These are phyloP conservation scores for Catagonus wagneri DNA, from an alignment of 2,113 vertebrate species.

Conservation along the genomic window DNA sequence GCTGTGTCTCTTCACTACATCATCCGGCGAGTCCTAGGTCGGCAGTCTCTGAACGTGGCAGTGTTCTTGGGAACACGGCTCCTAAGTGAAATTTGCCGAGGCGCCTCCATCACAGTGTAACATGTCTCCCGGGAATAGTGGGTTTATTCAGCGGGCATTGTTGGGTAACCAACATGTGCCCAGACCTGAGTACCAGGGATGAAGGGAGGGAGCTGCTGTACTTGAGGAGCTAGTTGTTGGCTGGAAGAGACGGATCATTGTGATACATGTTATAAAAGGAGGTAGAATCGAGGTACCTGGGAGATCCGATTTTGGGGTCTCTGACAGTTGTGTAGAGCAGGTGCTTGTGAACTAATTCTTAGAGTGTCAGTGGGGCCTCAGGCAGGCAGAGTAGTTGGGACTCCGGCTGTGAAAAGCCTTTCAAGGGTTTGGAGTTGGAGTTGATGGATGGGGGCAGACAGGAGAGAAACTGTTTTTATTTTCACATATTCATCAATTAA, in stretches of 20 bases:
- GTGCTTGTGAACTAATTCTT: neutral
- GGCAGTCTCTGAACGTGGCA: conserved; percentile 14
- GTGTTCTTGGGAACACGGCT: neutral
- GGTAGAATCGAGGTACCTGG: neutral
- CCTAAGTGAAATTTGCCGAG: conserved; percentile 4
- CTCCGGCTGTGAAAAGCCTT: neutral
- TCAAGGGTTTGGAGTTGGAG: neutral
- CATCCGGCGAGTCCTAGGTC: neutral
- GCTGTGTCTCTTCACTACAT: neutral
- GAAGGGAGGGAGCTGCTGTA: neutral
- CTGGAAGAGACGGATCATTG: neutral
- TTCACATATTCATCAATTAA: neutral
- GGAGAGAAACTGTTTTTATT: neutral
- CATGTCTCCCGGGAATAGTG: neutral
- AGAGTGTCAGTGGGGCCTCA: neutral
- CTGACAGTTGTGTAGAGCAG: neutral
- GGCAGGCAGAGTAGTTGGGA: neutral
- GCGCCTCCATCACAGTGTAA: neutral
- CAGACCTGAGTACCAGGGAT: neutral
- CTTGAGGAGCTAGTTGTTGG: neutral
- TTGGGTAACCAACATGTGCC: neutral
- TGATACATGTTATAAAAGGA: neutral
- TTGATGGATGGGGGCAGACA: neutral
- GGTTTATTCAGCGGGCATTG: neutral
- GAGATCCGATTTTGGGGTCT: neutral